Evolutionary conservation across 2,113 vertebrate species (phyloP), one percentile per base, ranked within the genome.

Genomic region (Solea solea): DNA sequence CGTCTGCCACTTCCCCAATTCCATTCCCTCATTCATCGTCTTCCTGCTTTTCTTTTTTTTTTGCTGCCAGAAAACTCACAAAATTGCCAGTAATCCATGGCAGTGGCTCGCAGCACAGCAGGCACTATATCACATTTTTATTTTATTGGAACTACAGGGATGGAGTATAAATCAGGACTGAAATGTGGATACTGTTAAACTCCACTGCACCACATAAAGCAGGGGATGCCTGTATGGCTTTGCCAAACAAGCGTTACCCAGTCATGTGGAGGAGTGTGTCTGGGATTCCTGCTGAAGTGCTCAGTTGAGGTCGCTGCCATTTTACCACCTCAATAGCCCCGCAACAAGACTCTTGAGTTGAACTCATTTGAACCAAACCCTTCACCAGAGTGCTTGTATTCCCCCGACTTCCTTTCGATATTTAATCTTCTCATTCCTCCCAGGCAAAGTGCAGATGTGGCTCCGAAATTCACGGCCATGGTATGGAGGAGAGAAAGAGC

Each of bases 61-160:
- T 15, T 9, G 40, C 56, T 2, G 0, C 57, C 72, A 83, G 79
- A 84, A 72, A 84, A 72, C 68, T 69, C 68, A 15, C 51, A 79
- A 64, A 68, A 12, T 49, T 78, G 67, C 78, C 80, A 75, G 81
- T 80, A 84, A 86, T 87, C 83, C 72, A 59, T 41, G 42, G 74
- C 55, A 74, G 81, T 76, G 81, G 75, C 71, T 78, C 82, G 82
- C 72, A 86, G 74, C 78, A 66, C 81, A 81, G 80, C 78, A 54
- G 69, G 74, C 74, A 56, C 83, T 81, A 74, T 67, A 90, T 85
- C 84, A 73, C 70, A 65, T 39, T 8, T 15, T 76, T 61, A 55
- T 76, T 89, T 84, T 86, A 86, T 81, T 59, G 78, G 73, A 56
- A 74, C 75, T n/a, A 51, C 62, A 74, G 76, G 9, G 57, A 51